Percentiles rank a stretch among this genome's conserved stretches.
phyloP scores from a whole-genome alignment of 2,797 vertebrate species.

The Oreonectes daqikongensis region DNA sequence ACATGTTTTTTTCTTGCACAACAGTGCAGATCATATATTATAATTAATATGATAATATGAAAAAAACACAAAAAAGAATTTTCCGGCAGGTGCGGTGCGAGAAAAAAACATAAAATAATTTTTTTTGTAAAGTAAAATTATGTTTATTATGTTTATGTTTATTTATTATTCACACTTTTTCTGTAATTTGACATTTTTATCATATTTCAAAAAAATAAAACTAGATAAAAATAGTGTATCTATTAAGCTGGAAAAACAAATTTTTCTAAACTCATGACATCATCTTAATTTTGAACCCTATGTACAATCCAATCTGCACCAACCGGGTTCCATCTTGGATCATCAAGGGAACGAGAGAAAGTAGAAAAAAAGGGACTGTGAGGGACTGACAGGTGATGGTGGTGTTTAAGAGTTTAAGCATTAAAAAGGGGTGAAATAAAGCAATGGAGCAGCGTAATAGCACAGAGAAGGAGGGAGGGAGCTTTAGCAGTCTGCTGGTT shows the following conservation, averaged over 20 bases:
- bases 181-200: too few relatives aligned
- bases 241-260: too few relatives aligned
- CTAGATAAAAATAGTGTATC: not conserved
- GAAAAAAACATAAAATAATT: too few relatives aligned
- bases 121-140: too few relatives aligned
- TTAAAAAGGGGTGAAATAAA: conserved; percentile 62
- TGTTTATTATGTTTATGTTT: too few relatives aligned
- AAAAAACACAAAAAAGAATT: too few relatives aligned
- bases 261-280: not conserved
- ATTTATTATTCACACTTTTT: too few relatives aligned
- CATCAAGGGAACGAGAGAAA: conserved; percentile 58
- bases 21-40: too few relatives aligned
- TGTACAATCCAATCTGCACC: conserved; percentile 51
- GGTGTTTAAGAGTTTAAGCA: conserved; percentile 68
- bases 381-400: conserved; percentile 54
- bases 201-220: too few relatives aligned
- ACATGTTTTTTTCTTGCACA: too few relatives aligned
- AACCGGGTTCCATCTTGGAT: conserved; percentile 62
- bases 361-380: conserved; percentile 27
- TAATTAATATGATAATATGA: too few relatives aligned
- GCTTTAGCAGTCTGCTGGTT: conserved; percentile 62
- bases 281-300: not conserved
- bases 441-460: conserved; percentile 52
- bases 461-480: conserved; percentile 37
- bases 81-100: too few relatives aligned